Percentiles rank a stretch among this genome's conserved stretches.
Conservation (phyloP, 1,140 invertebrate genomes). For the Yoshiicerus persimilis region DNA sequence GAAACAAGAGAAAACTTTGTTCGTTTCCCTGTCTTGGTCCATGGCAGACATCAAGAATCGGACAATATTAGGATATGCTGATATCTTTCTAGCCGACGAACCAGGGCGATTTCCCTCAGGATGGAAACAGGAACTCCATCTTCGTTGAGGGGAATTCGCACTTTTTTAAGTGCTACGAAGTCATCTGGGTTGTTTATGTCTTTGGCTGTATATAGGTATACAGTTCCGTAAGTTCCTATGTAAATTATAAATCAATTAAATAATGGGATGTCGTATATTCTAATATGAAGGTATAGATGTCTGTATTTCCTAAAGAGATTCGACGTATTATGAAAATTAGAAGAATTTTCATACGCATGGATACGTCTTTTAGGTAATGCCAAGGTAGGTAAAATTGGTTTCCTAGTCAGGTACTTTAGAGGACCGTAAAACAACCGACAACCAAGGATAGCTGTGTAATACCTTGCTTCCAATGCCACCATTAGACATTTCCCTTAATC, state of each 20-base stretch:
- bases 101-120: constrained; percentile 81
- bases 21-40: constrained; percentile 70
- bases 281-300: no score
- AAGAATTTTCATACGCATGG: no score
- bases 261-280: not conserved
- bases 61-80: constrained; percentile 92
- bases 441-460: no score
- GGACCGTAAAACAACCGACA: no score
- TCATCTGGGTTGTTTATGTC: constrained; percentile 73
- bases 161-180: constrained; percentile 89
- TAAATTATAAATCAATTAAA: not conserved
- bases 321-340: no score
- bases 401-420: no score
- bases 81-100: constrained; percentile 82
- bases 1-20: constrained; percentile 75
- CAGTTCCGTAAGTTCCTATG: constrained; percentile 91
- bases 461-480: no score
- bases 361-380: no score
- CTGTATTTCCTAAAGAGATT: no score
- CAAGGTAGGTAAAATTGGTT: no score
- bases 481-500: no score
- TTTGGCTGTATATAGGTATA: constrained; percentile 85
- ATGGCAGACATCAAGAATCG: constrained; percentile 92
- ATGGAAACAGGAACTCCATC: constrained; percentile 89
- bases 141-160: constrained; percentile 77